These are phyloP conservation scores for Imbricaverruca yamaguchii DNA, from an alignment of 2,888 invertebrate genomes.

Conservation along the genomic window DNA sequence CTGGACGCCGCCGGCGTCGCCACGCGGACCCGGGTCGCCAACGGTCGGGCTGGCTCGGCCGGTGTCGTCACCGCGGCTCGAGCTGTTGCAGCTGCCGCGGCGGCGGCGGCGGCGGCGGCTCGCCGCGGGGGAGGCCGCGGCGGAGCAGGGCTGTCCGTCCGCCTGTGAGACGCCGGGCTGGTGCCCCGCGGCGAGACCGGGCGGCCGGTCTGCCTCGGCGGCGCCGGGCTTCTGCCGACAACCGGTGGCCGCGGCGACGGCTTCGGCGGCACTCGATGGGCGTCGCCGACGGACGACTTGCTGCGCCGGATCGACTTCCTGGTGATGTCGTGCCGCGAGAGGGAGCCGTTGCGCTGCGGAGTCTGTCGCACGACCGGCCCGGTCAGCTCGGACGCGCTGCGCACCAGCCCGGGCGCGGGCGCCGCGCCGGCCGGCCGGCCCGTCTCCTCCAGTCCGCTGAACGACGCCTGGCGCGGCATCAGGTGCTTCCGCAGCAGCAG, in stretches of 20 bases:
- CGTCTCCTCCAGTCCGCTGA: not conserved
- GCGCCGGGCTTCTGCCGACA: not conserved
- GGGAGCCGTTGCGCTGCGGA: conserved; percentile 15
- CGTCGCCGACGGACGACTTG: conserved; percentile 9
- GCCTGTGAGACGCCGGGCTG: not conserved
- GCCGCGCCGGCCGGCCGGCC: not conserved
- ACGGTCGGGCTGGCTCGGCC: not conserved
- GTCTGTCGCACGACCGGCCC: conserved; percentile 1
- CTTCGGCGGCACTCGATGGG: not conserved
- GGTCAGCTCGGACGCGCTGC: conserved; percentile 8
- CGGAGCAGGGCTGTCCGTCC: not conserved
- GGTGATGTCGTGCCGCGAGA: conserved; percentile 1
- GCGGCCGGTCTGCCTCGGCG: not conserved
- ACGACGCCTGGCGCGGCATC: not conserved
- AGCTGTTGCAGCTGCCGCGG: no score
- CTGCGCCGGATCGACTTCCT: conserved; percentile 17
- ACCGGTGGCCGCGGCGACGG: not conserved
- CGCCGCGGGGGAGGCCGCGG: conserved; percentile 12
- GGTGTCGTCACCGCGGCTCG: not conserved
- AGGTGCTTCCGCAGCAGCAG: not conserved
- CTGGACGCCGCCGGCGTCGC: not conserved
- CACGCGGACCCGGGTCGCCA: not conserved
- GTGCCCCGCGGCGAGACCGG: not conserved
- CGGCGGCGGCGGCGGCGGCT: not conserved
- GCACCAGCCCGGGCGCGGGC: not conserved